Evolutionary conservation across 2,113 vertebrate genomes (phyloP), one percentile per base, ranked within the genome.

Genomic region (Gallinago undulata): DNA sequence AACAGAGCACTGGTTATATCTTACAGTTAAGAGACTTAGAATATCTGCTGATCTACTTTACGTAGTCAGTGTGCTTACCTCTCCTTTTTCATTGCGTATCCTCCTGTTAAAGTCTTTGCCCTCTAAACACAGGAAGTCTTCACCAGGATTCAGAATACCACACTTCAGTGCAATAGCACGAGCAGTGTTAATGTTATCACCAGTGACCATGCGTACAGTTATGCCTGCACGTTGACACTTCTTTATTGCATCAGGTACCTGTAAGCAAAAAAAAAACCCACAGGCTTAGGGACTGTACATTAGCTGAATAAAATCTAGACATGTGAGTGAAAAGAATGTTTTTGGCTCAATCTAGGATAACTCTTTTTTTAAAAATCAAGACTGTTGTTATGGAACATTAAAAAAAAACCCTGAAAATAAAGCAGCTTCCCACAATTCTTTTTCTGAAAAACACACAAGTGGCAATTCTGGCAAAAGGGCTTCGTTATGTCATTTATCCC

Each of bases 41-140:
- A 6, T 50, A 78, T 53, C 22, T 69, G 25, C 23, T 70, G 48
- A 53, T 43, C 47, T 60, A 19, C 35, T 39, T 37, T 27, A 39
- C 25, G 4, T 2, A 41, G 22, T 27, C 43, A 84, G 39, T 5
- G 48, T 17, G 67, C 74, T 94, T 97, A 99, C 99, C 99, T 99
- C 99, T 98, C 99, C 99, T 94, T 99, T 99, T 93, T 99, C 99
- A 95, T 99, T 99, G 92, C 99, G 99, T 98, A 99, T 99, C 98
- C 99, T 98, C 87, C 99, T 98, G 97, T 99, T 99, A 97, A 99
- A 99, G 94, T 99, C 99, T 98, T 99, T 99, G 91, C 99, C 99
- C 96, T 99, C 99, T 43, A 99, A 48, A 92, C 99, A 99, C 21
- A 99, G 80, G 97, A 99, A 99, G 89, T 99, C 99, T 84, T 99